Conservation (phyloP, 1,140 invertebrate genomes). For the Lucilia cuprina region DNA sequence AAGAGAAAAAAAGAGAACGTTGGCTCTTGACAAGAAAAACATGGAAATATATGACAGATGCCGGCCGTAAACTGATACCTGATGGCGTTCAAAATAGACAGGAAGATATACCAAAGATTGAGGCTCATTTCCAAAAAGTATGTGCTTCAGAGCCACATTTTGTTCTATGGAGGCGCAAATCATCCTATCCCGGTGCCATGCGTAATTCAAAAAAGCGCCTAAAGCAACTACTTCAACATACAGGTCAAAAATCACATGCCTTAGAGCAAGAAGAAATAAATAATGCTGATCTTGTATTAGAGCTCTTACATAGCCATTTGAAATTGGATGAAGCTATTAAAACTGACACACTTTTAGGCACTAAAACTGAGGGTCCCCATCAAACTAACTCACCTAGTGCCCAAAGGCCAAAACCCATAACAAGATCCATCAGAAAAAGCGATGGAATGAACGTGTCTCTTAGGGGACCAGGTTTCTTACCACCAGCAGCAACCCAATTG, state of each 20-base stretch:
- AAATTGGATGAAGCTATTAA: conserved; percentile 50
- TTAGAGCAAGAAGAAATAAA: conserved; percentile 37
- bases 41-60: conserved; percentile 89
- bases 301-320: conserved; percentile 50
- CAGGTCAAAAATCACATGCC: conserved; percentile 64
- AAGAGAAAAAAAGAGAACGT: conserved; percentile 69
- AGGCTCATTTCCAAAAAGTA: conserved; percentile 83
- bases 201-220: conserved; percentile 67
- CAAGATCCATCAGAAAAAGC: not conserved
- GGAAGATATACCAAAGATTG: conserved; percentile 80
- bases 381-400: conserved; percentile 54
- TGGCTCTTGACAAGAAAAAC: conserved; percentile 88
- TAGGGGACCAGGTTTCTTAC: conserved; percentile 16
- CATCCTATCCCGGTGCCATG: conserved; percentile 75
- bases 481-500: not conserved
- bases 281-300: conserved; percentile 47
- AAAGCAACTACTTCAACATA: conserved; percentile 61
- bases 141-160: conserved; percentile 80
- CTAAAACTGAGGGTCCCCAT: conserved; percentile 53
- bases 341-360: conserved; percentile 49
- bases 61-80: conserved; percentile 82
- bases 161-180: conserved; percentile 77
- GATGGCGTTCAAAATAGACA: conserved; percentile 74
- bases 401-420: conserved; percentile 42
- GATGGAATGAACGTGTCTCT: not conserved